Percentiles rank a stretch among this genome's conserved stretches.
Evolutionary conservation across 2,888 invertebrate genomes (phyloP).

Genomic region (Tachina grossa): DNA sequence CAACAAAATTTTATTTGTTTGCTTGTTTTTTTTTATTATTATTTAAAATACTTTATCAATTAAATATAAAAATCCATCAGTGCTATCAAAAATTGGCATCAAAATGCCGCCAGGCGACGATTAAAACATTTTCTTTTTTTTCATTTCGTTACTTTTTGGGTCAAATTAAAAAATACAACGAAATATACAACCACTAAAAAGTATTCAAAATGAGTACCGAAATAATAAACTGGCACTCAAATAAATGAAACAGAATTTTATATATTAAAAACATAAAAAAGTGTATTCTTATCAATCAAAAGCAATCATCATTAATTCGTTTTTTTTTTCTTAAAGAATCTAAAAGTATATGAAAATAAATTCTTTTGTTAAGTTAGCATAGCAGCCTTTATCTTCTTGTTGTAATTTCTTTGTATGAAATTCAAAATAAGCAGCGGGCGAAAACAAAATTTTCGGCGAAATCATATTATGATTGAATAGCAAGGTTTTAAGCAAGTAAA

Average conservation of each 20-base stretch:
- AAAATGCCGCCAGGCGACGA: conserved; percentile 74
- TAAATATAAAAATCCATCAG: conserved; percentile 79
- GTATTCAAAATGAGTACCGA: conserved; percentile 50
- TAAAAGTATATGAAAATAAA: conserved; percentile 37
- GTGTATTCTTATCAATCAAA: conserved; percentile 67
- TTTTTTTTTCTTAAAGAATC: conserved; percentile 31
- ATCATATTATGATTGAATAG: too few relatives aligned
- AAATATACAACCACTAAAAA: conserved; percentile 51
- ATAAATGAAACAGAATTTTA: conserved; percentile 45
- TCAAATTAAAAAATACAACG: conserved; percentile 69
- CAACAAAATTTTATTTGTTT: conserved; percentile 32
- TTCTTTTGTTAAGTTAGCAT: conserved; percentile 35
- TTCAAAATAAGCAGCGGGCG: neutral
- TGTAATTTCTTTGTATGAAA: neutral
- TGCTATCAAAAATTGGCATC: conserved; percentile 79
- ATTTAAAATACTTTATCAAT: conserved; percentile 76
- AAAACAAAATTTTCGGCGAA: neutral
- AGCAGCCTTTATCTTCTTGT: neutral
- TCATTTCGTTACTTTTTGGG: conserved; percentile 68
- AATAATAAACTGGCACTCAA: conserved; percentile 58
- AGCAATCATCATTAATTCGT: conserved; percentile 67
- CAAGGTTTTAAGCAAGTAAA: too few relatives aligned
- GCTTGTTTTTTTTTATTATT: conserved; percentile 30
- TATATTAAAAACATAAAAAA: conserved; percentile 40
- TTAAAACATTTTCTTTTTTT: conserved; percentile 72